A percentile compares a stretch with the other conserved stretches of the same genome.
phyloP scores from a whole-genome alignment of 2,797 vertebrate genomes.

The Acanthiza pusilla region DNA sequence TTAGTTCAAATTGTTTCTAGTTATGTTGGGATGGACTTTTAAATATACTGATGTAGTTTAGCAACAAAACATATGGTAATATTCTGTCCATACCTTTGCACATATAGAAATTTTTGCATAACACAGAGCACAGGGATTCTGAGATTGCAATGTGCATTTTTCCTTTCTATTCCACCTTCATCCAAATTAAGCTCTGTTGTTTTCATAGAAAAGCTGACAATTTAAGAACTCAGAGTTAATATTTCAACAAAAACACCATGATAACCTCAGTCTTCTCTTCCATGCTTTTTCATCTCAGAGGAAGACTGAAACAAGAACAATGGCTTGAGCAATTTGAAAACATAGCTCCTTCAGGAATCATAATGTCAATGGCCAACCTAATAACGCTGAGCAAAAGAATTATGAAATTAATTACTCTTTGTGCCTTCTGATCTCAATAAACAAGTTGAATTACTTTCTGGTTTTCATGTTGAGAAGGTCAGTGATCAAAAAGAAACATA shows the following conservation, averaged over 20 bases:
- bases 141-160: not conserved
- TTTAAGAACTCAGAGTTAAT: not conserved
- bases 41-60: not conserved
- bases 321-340: not conserved
- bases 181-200: not conserved
- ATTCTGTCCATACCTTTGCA: not conserved
- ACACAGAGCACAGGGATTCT: not conserved
- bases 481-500: not conserved
- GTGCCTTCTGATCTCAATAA: not conserved
- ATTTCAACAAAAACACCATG: not conserved
- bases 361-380: not conserved
- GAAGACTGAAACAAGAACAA: not conserved
- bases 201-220: not conserved
- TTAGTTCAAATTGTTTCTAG: not conserved
- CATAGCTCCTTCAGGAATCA: not conserved
- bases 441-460: not conserved
- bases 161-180: not conserved
- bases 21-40: not conserved
- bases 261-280: not conserved
- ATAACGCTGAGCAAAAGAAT: not conserved
- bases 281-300: not conserved
- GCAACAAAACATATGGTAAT: not conserved
- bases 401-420: conserved; percentile 12
- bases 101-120: not conserved
- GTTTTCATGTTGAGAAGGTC: not conserved